Base-by-base conservation (phyloP, 1,140 invertebrate species). In the Dryas iulia region DNA sequence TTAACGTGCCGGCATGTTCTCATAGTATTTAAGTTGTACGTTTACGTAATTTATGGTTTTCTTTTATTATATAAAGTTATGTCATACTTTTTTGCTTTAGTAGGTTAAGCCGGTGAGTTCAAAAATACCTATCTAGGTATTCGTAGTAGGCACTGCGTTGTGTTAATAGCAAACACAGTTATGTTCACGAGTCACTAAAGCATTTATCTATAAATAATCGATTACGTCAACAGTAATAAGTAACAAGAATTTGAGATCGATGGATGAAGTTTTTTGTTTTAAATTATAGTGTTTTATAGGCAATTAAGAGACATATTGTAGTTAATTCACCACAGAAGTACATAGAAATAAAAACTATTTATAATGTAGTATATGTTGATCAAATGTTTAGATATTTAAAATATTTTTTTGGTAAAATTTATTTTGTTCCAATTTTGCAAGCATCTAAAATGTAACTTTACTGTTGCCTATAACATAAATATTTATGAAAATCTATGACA, bases 1-100 rank as follows among this genome's bases (percentile, higher is more conserved):
- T 66, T 59, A 26, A 66, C 56, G 26, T 58, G 35, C 64, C 35
- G 14, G 10, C 64, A 25, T 52, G 25, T 47, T 66, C 57, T 66
- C 35, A 33, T 11, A 1, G 23, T 53, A 47, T 59, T 66, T 66
- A 53, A 47, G 33, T 58, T 66, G 21, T 24, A 23, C 11, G 21
- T 35, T 14, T 14, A 39, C n/a, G n/a, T n/a, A n/a, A n/a, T n/a
- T n/a, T 28, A 28, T 28, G 2, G 6, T 28, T 28, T 28, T 28
- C 26, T 6, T 28, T 28, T 3, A 28, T 28, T 28, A 28, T 28
- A 28, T 28, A 28, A 28, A 28, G 6, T 28, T 6, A 6, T 28
- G 26, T 18, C 14, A 47, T 10, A 10, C 39, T n/a, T n/a, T n/a
- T n/a, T n/a, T n/a, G 1, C 39, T 21, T 47, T 21, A 47, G 7